phyloP scores from a whole-genome alignment of 1,140 invertebrate species.

The Apis laboriosa region DNA sequence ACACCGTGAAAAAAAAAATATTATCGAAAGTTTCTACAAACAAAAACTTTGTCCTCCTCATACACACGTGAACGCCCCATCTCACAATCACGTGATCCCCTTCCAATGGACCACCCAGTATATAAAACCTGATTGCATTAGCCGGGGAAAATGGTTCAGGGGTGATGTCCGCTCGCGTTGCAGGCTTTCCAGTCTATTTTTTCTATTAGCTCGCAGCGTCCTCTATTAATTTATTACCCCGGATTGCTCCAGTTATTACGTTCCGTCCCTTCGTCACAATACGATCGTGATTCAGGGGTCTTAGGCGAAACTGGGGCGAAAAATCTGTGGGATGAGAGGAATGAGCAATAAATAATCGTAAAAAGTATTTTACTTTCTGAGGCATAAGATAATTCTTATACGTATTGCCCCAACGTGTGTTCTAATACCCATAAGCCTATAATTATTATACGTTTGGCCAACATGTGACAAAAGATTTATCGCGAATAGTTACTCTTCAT shows the following conservation, averaged over 20 bases:
- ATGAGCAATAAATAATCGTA: slow-evolving; percentile 3
- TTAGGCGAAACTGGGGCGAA: neutral
- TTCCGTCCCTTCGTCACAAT: slow-evolving; percentile 9
- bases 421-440: neutral
- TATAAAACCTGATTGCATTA: slow-evolving; percentile 38
- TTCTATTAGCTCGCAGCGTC: slow-evolving; percentile 40
- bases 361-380: neutral
- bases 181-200: slow-evolving; percentile 31
- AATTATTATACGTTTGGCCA: neutral
- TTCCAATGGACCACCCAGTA: slow-evolving; percentile 3
- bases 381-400: neutral
- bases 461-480: neutral
- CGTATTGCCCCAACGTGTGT: neutral
- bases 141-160: slow-evolving; percentile 16
- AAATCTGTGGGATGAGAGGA: neutral
- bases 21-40: too few relatives aligned
- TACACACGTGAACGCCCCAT: neutral
- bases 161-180: neutral
- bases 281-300: slow-evolving; percentile 33
- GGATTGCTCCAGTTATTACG: slow-evolving; percentile 46
- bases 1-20: too few relatives aligned
- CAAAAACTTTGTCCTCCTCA: too few relatives aligned
- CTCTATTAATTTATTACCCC: slow-evolving; percentile 51
- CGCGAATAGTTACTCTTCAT: too few relatives aligned
- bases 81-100: neutral